Percentiles rank a stretch among this genome's conserved stretches.
Conservation (phyloP, 2,888 invertebrate species). For the Rhyacophila evoluta region DNA sequence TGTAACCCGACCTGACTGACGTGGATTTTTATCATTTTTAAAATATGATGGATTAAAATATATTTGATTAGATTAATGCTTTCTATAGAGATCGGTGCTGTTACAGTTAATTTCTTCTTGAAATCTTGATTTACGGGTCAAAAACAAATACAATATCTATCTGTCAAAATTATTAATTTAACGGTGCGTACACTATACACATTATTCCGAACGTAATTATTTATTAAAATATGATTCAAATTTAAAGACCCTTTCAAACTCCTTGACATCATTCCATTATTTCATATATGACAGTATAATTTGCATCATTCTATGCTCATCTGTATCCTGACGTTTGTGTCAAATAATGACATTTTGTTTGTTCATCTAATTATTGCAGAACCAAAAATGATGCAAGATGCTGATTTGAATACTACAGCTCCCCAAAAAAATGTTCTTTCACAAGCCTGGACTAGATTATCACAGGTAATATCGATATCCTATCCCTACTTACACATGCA, state of each 20-base stretch:
- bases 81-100: not conserved
- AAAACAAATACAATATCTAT: not conserved
- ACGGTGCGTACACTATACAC: constrained; percentile 38
- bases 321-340: not conserved
- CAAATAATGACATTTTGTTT: not conserved
- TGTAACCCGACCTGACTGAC: constrained; percentile 51
- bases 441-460: constrained; percentile 76
- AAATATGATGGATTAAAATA: constrained; percentile 37
- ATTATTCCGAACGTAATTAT: constrained; percentile 4
- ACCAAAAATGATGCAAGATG: constrained; percentile 76
- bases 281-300: not conserved
- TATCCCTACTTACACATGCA: not conserved
- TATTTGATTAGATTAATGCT: constrained; percentile 30
- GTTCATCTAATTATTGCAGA: not conserved
- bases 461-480: constrained; percentile 68
- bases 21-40: constrained; percentile 38
- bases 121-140: constrained; percentile 6
- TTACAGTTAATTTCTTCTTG: constrained; percentile 6
- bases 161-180: constrained; percentile 40
- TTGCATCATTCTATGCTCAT: not conserved
- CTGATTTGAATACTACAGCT: constrained; percentile 73
- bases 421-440: constrained; percentile 74
- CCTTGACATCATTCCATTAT: not conserved
- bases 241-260: not conserved
- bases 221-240: not conserved